phyloP scores from a whole-genome alignment of 2,113 vertebrate species.

The Thalassarche chlororhynchos region DNA sequence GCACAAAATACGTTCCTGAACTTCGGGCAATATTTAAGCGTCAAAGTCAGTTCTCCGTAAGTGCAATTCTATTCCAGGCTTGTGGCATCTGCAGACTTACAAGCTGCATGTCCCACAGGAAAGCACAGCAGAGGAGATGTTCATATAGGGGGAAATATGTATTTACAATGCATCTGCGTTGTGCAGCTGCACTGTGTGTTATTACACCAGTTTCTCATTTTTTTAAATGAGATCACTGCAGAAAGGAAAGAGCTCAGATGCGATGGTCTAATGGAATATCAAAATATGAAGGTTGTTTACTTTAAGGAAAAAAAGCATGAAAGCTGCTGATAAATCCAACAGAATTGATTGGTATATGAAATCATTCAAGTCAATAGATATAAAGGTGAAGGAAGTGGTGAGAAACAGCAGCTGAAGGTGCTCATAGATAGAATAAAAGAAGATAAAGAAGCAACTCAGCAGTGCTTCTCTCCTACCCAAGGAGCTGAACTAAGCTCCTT shows the following conservation, averaged over 20 bases:
- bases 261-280: neutral
- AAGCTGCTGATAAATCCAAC: neutral
- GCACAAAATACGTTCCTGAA: neutral
- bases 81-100: neutral
- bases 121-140: neutral
- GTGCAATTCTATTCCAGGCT: neutral
- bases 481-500: neutral
- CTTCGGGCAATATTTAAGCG: neutral
- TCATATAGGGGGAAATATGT: neutral
- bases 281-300: neutral
- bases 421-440: neutral
- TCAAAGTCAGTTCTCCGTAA: neutral
- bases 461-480: neutral
- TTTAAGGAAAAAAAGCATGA: neutral
- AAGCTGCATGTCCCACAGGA: constrained; percentile 13
- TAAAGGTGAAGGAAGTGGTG: neutral
- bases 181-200: constrained; percentile 30
- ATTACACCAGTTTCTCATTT: constrained; percentile 12
- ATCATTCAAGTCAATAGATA: neutral
- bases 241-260: neutral
- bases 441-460: neutral
- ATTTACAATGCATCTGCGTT: neutral
- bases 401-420: constrained; percentile 10
- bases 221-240: constrained; percentile 12
- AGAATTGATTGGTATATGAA: neutral